A percentile compares a stretch with the other conserved stretches of the same genome.
Conservation (phyloP, 2,888 invertebrate genomes). For the Andrena bucephala region DNA sequence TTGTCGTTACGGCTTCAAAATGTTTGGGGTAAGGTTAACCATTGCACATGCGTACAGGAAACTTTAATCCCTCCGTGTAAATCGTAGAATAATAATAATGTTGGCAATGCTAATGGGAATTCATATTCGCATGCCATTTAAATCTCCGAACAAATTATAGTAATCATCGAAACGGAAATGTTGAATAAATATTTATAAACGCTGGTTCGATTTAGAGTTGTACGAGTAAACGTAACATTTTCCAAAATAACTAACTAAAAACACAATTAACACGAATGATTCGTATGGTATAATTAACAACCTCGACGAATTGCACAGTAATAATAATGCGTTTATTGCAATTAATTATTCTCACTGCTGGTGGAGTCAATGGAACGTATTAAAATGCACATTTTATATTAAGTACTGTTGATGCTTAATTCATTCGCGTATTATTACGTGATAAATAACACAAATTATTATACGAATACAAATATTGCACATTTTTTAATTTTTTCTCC, state of each 20-base stretch:
- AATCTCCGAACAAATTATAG: background rate
- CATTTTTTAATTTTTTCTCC: background rate
- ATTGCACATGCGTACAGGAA: constrained; percentile 1
- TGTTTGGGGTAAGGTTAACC: constrained; percentile 1
- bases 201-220: background rate
- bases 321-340: too few relatives aligned
- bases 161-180: background rate
- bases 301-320: too few relatives aligned
- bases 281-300: too few relatives aligned
- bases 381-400: background rate
- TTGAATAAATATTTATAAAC: background rate
- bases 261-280: background rate
- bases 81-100: background rate
- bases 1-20: background rate
- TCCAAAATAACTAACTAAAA: background rate
- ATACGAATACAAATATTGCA: background rate
- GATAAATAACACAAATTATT: constrained; percentile 3
- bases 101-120: background rate
- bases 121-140: background rate
- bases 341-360: background rate
- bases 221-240: background rate
- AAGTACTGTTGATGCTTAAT: background rate
- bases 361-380: background rate
- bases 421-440: background rate
- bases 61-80: background rate